Evolutionary conservation across 2,888 invertebrate species (phyloP), one percentile per base, ranked within the genome.

Genomic region (Perithous albicinctus): DNA sequence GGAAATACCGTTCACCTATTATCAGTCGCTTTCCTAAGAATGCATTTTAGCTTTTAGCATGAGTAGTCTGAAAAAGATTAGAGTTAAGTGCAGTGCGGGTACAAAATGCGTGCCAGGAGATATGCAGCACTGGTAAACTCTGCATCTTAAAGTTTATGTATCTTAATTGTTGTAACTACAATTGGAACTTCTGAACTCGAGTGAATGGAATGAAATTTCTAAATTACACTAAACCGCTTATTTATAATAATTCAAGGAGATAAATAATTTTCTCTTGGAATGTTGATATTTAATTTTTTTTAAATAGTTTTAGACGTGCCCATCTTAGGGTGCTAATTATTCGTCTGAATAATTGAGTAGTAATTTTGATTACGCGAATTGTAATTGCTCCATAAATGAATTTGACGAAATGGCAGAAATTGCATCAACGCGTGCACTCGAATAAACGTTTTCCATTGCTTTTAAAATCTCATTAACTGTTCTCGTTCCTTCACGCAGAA

Each of bases 401-500:
- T 23, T 70, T 7, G 56, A 10, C 26, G 29, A 29, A 70, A 70
- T 70, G 41, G 29, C 26, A 23, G 18, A 15, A 54, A 23, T 29
- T 46, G 23, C 67, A 69, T 69, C 51, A 51, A 54, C 32, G 67
- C 67, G 41, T 54, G 56, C 38, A 20, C 38, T 12, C 56, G 56
- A n/a, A 56, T 41, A 41, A 29, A 54, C 54, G 38, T 54, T 15
- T 26, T 3, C n/a, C 23, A 73, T 77, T 73, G 51, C 51, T 35
- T 61, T 41, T 12, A 54, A 76, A 76, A 73, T 77, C 80, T 77
- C 77, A 81, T 81, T 70, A 73, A 61, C 43, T 10, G 12, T n/a
- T n/a, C 20, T 59, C 23, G 26, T 61, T 54, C 32, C 41, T 35
- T 23, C 35, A 23, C 41, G 41, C 48, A 54, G 23, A 2, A 23